Base-by-base conservation (phyloP, 2,888 invertebrate genomes). In the Strigamia maritima region DNA sequence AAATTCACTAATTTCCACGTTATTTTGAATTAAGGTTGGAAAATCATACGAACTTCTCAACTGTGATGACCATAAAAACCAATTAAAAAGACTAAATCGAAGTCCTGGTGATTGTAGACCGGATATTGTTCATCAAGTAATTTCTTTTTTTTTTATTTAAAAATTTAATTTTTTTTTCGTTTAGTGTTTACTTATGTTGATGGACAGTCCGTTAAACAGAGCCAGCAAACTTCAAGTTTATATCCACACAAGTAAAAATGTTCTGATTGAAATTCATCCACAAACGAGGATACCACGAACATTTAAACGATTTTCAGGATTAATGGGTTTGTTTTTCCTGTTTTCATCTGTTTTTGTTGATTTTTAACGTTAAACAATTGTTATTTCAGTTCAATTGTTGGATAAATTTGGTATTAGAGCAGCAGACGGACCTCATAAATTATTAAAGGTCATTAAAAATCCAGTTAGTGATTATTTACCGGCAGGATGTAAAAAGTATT, bases 121-220 rank as follows among this genome's bases (percentile, higher is more conserved):
- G 0, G 99, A 99, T 84, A 99, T 99, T 81, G 91, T 95, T 0
- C 98, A 99, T 86, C 98, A 98, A 86, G 88, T 88, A 79, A 49
- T 31, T 65, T 79, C 54, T 75, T 19, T 28, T 31, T 75, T 26
- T 38, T 70, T 75, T 19, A 28, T 12, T 60, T 38, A 26, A 22
- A 26, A 28, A 24, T 40, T 12, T 12, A 14, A 31, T n/a, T 4
- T 60, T 6, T 76, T 35, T 54, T 65, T n/a, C n/a, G n/a, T n/a
- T n/a, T 82, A 89, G 87, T 98, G 98, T 85, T 88, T 99, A 19
- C 88, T 99, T 0, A 99, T 98, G 97, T 88, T 99, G 76, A 92
- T 98, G 88, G 98, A 99, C 86, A 97, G 97, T 81, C 99, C 99
- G 0, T 87, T 99, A 65, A 99, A 99, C 86, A 89, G 98, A 83